These are phyloP conservation scores for Lithobates pipiens DNA, from an alignment of 2,797 vertebrate genomes.

Conservation along the genomic window DNA sequence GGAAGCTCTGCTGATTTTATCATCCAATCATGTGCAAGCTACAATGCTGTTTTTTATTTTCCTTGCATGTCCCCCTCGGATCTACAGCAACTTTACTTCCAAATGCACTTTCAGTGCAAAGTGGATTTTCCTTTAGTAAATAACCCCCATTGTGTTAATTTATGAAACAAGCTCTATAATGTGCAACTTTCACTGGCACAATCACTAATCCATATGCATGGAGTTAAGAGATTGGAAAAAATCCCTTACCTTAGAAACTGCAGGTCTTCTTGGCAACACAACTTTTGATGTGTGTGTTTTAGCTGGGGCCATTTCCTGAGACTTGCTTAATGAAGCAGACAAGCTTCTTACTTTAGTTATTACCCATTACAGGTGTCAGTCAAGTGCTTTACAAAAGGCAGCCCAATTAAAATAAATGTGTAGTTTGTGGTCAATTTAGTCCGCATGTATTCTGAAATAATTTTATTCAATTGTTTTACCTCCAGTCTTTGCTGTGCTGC, in stretches of 20 bases:
- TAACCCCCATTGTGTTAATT: background rate
- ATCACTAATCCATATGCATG: conserved; percentile 2
- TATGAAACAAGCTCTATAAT: conserved; percentile 10
- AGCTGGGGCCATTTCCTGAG: conserved; percentile 43
- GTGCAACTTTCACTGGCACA: background rate
- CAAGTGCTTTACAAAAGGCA: conserved; percentile 24
- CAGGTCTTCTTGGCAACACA: conserved; percentile 18
- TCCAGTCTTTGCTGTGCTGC: background rate
- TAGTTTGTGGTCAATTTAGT: background rate
- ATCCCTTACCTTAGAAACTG: background rate
- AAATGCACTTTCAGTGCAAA: no score
- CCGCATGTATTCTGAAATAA: background rate
- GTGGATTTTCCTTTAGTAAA: no score
- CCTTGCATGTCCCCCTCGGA: no score
- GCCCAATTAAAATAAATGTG: background rate
- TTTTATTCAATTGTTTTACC: background rate
- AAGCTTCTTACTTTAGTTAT: conserved; percentile 37
- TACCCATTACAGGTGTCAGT: conserved; percentile 51
- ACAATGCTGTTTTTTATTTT: no score
- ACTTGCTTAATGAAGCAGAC: conserved; percentile 50
- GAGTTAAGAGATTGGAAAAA: conserved; percentile 29
- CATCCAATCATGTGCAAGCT: no score
- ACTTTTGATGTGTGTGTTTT: conserved; percentile 47
- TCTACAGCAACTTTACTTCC: no score
- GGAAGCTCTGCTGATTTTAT: no score